A percentile compares a stretch with the other conserved stretches of the same genome.
phyloP scores from a whole-genome alignment of 1,140 invertebrate genomes.

The Laodelphax striatellus region DNA sequence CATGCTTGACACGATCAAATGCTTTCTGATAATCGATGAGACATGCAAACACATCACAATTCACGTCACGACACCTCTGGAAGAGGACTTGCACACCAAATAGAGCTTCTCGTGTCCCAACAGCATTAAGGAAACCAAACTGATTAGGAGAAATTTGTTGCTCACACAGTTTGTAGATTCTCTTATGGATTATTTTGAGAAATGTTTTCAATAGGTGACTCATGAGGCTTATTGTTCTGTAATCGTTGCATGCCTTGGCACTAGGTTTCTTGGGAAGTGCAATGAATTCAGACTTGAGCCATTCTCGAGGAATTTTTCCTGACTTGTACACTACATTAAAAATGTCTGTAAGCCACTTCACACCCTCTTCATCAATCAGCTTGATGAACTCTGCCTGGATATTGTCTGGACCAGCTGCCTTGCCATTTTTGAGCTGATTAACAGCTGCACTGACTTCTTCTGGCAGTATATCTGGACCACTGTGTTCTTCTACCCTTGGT shows the following conservation, averaged over 20 bases:
- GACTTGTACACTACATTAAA: slow-evolving; percentile 14
- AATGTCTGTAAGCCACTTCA: slow-evolving; percentile 1
- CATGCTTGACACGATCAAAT: slow-evolving; percentile 17
- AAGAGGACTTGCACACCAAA: slow-evolving; percentile 19
- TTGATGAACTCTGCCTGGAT: slow-evolving; percentile 15
- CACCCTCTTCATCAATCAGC: slow-evolving; percentile 8
- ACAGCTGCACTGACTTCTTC: slow-evolving; percentile 1
- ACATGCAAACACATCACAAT: slow-evolving; percentile 15
- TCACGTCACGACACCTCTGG: slow-evolving; percentile 19
- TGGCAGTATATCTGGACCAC: slow-evolving; percentile 13
- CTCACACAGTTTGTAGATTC: too few relatives aligned
- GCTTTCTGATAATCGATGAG: slow-evolving; percentile 22
- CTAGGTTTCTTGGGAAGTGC: background rate
- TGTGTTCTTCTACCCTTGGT: background rate
- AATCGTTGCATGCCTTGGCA: too few relatives aligned
- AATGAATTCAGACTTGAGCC: slow-evolving; percentile 11
- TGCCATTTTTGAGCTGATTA: slow-evolving; percentile 6
- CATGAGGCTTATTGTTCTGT: too few relatives aligned
- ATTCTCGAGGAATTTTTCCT: slow-evolving; percentile 13
- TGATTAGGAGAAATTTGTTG: slow-evolving; percentile 8
- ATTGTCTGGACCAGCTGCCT: background rate
- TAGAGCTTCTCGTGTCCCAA: slow-evolving; percentile 22
- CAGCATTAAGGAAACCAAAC: slow-evolving; percentile 21
- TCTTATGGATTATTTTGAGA: too few relatives aligned
- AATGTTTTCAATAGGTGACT: too few relatives aligned